These are phyloP conservation scores for Prunella strophiata DNA, from an alignment of 2,797 vertebrate species.

Conservation along the genomic window DNA sequence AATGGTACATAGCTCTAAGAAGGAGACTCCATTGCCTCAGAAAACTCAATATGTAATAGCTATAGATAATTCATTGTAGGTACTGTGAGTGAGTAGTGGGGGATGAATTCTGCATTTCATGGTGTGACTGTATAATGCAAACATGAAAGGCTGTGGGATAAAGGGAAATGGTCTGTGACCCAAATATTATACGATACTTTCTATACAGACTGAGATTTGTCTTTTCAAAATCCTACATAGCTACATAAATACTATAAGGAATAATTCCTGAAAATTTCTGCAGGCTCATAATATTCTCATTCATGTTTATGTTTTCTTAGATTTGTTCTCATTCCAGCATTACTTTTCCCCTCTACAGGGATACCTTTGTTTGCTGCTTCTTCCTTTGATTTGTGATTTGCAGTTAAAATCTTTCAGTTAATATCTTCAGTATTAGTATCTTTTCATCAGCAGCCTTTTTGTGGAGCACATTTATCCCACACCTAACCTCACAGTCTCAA, in stretches of 20 bases:
- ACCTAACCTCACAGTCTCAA: not conserved
- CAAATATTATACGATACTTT: not conserved
- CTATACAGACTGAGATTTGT: not conserved
- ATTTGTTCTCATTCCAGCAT: not conserved
- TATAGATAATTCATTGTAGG: not conserved
- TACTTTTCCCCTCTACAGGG: not conserved
- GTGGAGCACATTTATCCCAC: accelerated
- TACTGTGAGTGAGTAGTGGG: not conserved
- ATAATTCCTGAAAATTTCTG: not conserved
- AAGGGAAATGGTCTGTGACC: not conserved
- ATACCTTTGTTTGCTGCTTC: not conserved
- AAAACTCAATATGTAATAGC: not conserved
- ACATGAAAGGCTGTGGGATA: not conserved
- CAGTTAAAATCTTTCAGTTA: not conserved
- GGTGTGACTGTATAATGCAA: accelerated
- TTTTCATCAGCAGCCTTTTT: not conserved
- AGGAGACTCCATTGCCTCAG: accelerated
- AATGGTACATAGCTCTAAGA: not conserved
- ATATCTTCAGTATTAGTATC: not conserved
- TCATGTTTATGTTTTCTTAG: not conserved
- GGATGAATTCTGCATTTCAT: not conserved
- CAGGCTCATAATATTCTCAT: not conserved
- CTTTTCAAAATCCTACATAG: not conserved
- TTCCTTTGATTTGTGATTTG: not conserved
- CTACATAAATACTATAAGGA: not conserved